These are phyloP conservation scores for Diachasmimorpha longicaudata DNA, from an alignment of 1,140 invertebrate genomes.

Conservation along the genomic window DNA sequence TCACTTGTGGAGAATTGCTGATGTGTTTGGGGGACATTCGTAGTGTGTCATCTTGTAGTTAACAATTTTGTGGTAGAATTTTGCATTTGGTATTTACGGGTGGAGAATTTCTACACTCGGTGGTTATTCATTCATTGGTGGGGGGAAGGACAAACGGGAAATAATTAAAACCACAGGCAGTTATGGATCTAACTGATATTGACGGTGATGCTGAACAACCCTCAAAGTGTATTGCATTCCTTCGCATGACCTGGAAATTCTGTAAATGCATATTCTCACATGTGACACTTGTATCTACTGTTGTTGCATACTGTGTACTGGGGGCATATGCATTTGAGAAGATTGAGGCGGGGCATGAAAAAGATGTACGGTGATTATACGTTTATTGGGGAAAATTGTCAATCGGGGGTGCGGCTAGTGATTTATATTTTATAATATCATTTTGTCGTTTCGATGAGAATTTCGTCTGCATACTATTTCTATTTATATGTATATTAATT, in stretches of 20 bases:
- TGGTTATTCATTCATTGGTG: neutral
- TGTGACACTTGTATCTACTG: constrained; percentile 83
- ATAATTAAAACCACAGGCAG: neutral
- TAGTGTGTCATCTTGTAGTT: neutral
- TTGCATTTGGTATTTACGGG: neutral
- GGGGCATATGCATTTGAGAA: constrained; percentile 85
- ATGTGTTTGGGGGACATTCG: neutral
- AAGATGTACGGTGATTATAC: constrained; percentile 63
- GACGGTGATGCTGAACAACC: constrained; percentile 39
- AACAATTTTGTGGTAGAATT: neutral
- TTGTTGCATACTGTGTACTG: constrained; percentile 87
- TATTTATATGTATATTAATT: no score
- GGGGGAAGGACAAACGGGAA: no score
- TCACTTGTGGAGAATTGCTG: neutral
- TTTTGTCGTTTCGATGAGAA: no score
- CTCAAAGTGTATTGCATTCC: constrained; percentile 61
- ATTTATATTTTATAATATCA: no score
- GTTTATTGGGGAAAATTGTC: neutral
- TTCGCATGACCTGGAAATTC: constrained; percentile 76
- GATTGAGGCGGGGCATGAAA: constrained; percentile 80
- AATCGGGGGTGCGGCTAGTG: neutral
- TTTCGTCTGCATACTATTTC: no score
- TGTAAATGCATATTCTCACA: constrained; percentile 85
- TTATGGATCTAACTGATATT: constrained; percentile 36
- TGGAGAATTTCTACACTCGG: neutral